These are phyloP conservation scores for Romanogobio albipinnatus DNA, from an alignment of 2,113 vertebrate species.

Conservation along the genomic window DNA sequence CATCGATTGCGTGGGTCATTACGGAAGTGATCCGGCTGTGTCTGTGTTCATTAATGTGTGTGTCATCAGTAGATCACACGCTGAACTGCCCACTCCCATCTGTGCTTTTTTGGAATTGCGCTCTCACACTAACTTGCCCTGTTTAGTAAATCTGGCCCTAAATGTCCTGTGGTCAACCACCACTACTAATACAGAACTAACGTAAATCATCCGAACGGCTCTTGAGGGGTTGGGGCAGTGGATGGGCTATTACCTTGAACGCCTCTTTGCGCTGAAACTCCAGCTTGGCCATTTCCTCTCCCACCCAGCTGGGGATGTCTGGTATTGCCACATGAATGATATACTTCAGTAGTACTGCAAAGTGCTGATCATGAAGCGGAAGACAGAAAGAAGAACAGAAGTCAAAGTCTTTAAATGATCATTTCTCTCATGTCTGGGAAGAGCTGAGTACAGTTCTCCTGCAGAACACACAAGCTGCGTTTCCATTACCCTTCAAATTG, in stretches of 20 bases:
- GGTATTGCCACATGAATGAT: constrained; percentile 93
- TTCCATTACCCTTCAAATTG: too few relatives aligned
- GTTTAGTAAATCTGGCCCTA: not conserved
- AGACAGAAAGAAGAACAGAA: not conserved
- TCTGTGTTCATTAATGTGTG: too few relatives aligned
- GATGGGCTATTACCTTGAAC: constrained; percentile 84
- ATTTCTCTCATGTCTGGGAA: not conserved
- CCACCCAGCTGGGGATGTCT: constrained; percentile 91
- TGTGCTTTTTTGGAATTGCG: too few relatives aligned
- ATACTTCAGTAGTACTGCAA: constrained; percentile 92
- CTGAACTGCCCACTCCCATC: too few relatives aligned
- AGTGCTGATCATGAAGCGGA: constrained; percentile 77
- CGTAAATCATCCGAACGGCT: too few relatives aligned
- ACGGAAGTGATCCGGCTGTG: too few relatives aligned
- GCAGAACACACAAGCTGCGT: too few relatives aligned
- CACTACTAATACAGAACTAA: too few relatives aligned
- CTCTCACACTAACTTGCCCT: too few relatives aligned
- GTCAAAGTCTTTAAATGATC: not conserved
- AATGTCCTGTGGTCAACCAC: not conserved
- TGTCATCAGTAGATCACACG: too few relatives aligned
- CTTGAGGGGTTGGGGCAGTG: not conserved
- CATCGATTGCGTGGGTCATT: too few relatives aligned
- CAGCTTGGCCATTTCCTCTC: constrained; percentile 94
- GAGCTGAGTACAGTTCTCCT: too few relatives aligned
- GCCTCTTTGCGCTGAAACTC: constrained; percentile 94